A percentile compares a stretch with the other conserved stretches of the same genome.
Conservation (phyloP, 2,113 vertebrate genomes). For the Lepisosteus oculatus region DNA sequence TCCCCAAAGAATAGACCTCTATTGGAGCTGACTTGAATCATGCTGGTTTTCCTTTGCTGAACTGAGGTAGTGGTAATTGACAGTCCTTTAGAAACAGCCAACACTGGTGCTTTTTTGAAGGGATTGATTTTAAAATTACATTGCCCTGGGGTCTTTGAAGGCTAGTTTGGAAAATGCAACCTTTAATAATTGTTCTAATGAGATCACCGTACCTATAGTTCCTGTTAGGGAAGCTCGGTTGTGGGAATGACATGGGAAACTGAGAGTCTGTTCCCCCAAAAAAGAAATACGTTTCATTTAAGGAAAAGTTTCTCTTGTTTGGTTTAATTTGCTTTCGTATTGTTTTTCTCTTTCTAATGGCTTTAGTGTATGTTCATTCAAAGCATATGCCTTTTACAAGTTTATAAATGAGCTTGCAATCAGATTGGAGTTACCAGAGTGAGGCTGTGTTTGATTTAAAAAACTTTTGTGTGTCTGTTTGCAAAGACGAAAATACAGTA, state of each 20-base stretch:
- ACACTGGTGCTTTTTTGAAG: slow-evolving; percentile 64
- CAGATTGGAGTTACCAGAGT: slow-evolving; percentile 16
- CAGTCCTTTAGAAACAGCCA: slow-evolving; percentile 68
- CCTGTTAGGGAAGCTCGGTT: slow-evolving; percentile 58
- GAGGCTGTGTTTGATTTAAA: not conserved
- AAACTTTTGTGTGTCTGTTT: not conserved
- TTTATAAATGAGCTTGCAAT: slow-evolving; percentile 14
- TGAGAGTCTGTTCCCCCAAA: slow-evolving; percentile 31
- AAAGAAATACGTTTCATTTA: slow-evolving; percentile 31
- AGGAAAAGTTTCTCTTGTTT: slow-evolving; percentile 30
- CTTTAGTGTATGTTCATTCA: slow-evolving; percentile 15
- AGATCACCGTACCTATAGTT: slow-evolving; percentile 59
- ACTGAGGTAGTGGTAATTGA: slow-evolving; percentile 66
- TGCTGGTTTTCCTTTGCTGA: slow-evolving; percentile 70
- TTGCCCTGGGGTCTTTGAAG: slow-evolving; percentile 49
- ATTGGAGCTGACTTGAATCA: slow-evolving; percentile 76
- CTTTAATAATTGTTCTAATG: slow-evolving; percentile 63
- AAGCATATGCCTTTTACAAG: not conserved
- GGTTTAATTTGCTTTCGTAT: slow-evolving; percentile 20
- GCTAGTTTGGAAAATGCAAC: slow-evolving; percentile 54
- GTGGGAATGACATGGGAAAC: slow-evolving; percentile 65
- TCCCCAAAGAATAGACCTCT: slow-evolving; percentile 78
- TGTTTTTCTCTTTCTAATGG: slow-evolving; percentile 26
- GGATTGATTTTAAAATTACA: slow-evolving; percentile 66
- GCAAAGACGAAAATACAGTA: not conserved